A percentile compares a stretch with the other conserved stretches of the same genome.
These are phyloP conservation scores for Neoarius graeffei DNA, from an alignment of 2,113 vertebrate species.

Conservation along the genomic window DNA sequence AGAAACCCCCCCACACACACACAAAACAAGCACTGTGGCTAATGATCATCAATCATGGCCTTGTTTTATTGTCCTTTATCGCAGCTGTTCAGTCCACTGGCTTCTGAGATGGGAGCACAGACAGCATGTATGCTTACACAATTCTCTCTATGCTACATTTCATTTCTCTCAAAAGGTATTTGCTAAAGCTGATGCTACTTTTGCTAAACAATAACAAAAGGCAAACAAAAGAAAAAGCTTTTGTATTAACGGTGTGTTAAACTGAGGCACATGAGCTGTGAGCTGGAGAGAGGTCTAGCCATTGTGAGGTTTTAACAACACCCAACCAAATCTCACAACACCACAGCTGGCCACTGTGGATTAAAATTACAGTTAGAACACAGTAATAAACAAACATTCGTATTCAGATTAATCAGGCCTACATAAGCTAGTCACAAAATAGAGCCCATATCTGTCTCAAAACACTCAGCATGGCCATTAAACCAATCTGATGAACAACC, in stretches of 20 bases:
- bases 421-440: neutral
- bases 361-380: neutral
- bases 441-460: neutral
- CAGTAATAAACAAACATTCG: neutral
- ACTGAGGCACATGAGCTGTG: neutral
- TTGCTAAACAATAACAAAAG: neutral
- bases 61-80: slow-evolving; percentile 20
- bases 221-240: neutral
- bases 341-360: neutral
- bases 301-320: neutral
- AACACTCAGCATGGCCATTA: neutral
- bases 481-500: neutral
- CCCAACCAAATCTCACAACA: neutral
- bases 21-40: slow-evolving; percentile 18
- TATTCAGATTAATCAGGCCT: neutral
- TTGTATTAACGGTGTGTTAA: neutral
- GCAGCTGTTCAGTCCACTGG: slow-evolving; percentile 24
- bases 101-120: neutral
- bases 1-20: neutral
- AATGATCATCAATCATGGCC: slow-evolving; percentile 32
- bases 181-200: neutral
- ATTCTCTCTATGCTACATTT: neutral
- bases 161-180: neutral
- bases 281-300: neutral
- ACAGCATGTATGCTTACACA: neutral